These are phyloP conservation scores for Pimpla rufipes DNA, from an alignment of 2,888 invertebrate genomes.

Conservation along the genomic window DNA sequence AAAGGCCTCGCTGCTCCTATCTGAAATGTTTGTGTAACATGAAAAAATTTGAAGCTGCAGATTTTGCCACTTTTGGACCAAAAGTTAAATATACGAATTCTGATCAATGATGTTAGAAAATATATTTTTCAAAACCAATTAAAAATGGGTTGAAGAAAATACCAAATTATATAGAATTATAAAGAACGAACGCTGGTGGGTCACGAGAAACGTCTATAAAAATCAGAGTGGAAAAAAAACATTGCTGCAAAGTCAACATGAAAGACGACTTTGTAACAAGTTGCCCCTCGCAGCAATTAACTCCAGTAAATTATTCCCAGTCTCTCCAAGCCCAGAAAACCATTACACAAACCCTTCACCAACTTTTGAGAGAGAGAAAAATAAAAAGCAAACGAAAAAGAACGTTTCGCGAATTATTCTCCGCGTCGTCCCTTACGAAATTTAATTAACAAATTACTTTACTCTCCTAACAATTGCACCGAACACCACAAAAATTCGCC, in stretches of 20 bases:
- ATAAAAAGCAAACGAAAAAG: too few relatives aligned
- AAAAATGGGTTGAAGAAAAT: too few relatives aligned
- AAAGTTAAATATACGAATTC: too few relatives aligned
- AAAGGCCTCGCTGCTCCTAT: too few relatives aligned
- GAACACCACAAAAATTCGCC: too few relatives aligned
- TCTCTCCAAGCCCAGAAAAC: neutral
- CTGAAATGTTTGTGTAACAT: too few relatives aligned
- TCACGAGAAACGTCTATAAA: neutral
- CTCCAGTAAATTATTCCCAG: neutral
- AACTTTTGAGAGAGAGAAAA: neutral
- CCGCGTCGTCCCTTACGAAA: neutral
- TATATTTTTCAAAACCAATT: too few relatives aligned
- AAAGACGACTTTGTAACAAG: neutral
- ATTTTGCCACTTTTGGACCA: too few relatives aligned
- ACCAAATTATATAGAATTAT: neutral
- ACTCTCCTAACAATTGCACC: too few relatives aligned
- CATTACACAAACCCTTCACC: neutral
- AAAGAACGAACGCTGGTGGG: neutral
- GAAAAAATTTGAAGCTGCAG: too few relatives aligned
- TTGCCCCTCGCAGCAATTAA: neutral
- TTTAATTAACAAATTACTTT: constrained; percentile 5
- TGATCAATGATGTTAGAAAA: too few relatives aligned
- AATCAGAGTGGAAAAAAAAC: neutral
- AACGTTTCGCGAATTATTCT: neutral
- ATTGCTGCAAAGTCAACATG: neutral